phyloP scores from a whole-genome alignment of 2,888 invertebrate genomes.

The Platerodrilus igneus region DNA sequence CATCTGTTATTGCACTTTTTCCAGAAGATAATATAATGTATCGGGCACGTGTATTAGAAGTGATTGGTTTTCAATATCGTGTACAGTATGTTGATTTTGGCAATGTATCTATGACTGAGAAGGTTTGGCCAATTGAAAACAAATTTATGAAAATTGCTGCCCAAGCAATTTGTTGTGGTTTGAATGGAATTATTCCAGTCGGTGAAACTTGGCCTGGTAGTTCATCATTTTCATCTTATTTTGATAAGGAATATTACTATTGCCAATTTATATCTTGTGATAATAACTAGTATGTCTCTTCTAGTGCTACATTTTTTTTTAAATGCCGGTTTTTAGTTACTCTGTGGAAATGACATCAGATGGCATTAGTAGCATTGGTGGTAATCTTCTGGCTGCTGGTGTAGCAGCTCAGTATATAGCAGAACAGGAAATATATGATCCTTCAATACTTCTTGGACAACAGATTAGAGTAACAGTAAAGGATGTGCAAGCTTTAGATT shows the following conservation, averaged over 20 bases:
- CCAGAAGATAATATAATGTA: constrained; percentile 68
- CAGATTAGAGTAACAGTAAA: constrained; percentile 46
- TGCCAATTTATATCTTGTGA: constrained; percentile 54
- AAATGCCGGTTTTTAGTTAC: constrained; percentile 28
- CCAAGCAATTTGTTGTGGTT: constrained; percentile 65
- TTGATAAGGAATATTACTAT: constrained; percentile 56
- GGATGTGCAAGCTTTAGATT: constrained; percentile 44
- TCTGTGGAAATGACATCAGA: constrained; percentile 34
- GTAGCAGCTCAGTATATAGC: constrained; percentile 33
- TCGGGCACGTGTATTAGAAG: constrained; percentile 61
- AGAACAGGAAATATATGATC: constrained; percentile 38
- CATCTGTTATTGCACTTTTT: constrained; percentile 65
- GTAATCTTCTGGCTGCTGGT: constrained; percentile 34
- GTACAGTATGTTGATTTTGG: constrained; percentile 76
- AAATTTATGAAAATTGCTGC: constrained; percentile 62
- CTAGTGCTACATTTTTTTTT: constrained; percentile 32
- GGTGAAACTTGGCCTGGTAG: constrained; percentile 57
- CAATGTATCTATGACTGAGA: constrained; percentile 62
- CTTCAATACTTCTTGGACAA: constrained; percentile 47
- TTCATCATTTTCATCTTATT: constrained; percentile 55
- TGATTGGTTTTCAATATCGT: constrained; percentile 56
- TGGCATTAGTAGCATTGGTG: constrained; percentile 32
- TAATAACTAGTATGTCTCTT: constrained; percentile 49
- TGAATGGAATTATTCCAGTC: constrained; percentile 57
- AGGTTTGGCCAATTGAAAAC: constrained; percentile 66